Conservation (phyloP, 2,797 vertebrate species). For the Danio tinwini region DNA sequence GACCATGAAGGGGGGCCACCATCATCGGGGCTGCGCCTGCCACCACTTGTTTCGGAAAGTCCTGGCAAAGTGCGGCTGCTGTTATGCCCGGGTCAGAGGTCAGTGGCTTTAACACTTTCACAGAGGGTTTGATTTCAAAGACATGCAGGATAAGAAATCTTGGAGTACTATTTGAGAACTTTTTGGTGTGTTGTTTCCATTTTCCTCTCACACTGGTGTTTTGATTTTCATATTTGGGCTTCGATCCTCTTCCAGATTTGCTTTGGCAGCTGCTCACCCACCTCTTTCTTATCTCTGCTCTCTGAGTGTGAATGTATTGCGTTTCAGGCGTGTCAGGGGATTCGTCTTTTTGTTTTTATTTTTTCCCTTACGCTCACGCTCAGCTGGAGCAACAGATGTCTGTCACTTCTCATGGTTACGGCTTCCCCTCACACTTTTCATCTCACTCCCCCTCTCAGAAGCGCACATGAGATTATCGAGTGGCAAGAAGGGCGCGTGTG, state of each 20-base stretch:
- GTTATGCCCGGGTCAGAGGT: constrained; percentile 92
- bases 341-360: neutral
- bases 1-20: constrained; percentile 88
- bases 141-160: neutral
- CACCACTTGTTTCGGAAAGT: constrained; percentile 95
- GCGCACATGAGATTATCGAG: neutral
- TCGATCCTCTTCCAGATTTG: constrained; percentile 41
- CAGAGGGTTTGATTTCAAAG: neutral
- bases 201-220: constrained; percentile 7
- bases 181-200: constrained; percentile 7
- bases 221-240: neutral
- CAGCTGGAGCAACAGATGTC: constrained; percentile 75
- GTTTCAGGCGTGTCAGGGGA: constrained; percentile 7
- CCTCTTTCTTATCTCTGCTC: constrained; percentile 64
- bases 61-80: constrained; percentile 93
- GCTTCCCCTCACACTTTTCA: constrained; percentile 36
- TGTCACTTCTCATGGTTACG: constrained; percentile 52
- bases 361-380: constrained; percentile 57
- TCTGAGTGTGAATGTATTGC: constrained; percentile 26
- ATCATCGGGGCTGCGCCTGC: constrained; percentile 89
- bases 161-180: neutral
- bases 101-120: constrained; percentile 71
- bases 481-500: constrained; percentile 3
- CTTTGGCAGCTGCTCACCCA: constrained; percentile 60
- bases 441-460: constrained; percentile 4